Evolutionary conservation across 2,888 invertebrate genomes (phyloP), one percentile per base, ranked within the genome.

Genomic region (Drosophila colorata): DNA sequence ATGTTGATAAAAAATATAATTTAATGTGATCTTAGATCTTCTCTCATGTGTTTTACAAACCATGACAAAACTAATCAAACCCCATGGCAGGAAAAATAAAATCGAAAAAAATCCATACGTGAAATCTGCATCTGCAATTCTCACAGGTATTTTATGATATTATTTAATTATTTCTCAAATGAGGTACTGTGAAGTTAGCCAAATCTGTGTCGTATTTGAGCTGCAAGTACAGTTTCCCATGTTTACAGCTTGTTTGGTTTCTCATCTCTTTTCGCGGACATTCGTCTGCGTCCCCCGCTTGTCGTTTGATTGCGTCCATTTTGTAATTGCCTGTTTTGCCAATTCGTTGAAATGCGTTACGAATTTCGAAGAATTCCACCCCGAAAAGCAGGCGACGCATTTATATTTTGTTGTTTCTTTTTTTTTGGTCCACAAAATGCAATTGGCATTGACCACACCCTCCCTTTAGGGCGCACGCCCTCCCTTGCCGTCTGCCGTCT

Each of bases 401-500:
- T 13, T 13, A 33, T 13, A 4, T 33, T 33, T 11, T 11, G 31
- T 31, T 31, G 9, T 11, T 11, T 31, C 11, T 9, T 11, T 31
- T 31, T 9, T 11, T 37, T 33, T 33, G 18, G 33, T 65, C 28
- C 51, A 56, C 40, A 40, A 31, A 65, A 31, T 80, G 76, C 72
- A 72, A 68, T 76, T 63, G 73, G 51, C 58, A 64, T 76, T 78
- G 78, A 78, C 78, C 78, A 78, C 78, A 78, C 78, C 78, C 80
- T 73, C 69, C 77, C 80, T 53, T 64, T 57, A 23, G 35, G 16
- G 16, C 40, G 28, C 57, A 28, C 64, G 49, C 51, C 56, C 57
- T 44, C 51, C 67, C 47, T 43, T 33, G n/a, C 8, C 9, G 11
- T 16, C n/a, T 33, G n/a, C 8, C 9, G 11, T 33, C 13, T 20